Conservation (phyloP, 2,888 invertebrate species). For the Tenthredo notha region DNA sequence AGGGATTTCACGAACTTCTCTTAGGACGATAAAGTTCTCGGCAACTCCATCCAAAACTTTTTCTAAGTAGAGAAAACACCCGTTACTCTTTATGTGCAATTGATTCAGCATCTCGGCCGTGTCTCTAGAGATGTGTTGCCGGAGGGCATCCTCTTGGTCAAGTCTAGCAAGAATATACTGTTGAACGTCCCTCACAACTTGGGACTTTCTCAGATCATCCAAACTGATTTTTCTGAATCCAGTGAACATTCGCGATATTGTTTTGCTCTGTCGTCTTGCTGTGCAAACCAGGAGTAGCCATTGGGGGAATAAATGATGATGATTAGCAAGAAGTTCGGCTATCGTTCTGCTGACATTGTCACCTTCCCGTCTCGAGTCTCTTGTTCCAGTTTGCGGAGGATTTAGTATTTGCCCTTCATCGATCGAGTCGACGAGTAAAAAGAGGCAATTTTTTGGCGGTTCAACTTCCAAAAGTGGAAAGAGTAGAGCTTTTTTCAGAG, state of each 20-base stretch:
- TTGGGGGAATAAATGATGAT: constrained; percentile 94
- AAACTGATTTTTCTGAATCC: constrained; percentile 95
- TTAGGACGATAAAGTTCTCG: constrained; percentile 93
- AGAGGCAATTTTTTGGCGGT: constrained; percentile 91
- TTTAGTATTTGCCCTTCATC: constrained; percentile 85
- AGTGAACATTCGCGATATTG: constrained; percentile 90
- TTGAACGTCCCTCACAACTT: constrained; percentile 96
- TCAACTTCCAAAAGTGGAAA: constrained; percentile 93
- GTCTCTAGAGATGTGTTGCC: constrained; percentile 93
- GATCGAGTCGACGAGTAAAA: constrained; percentile 94
- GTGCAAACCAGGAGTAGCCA: constrained; percentile 96
- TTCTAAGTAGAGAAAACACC: constrained; percentile 92
- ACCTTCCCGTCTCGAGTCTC: constrained; percentile 77
- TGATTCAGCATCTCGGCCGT: constrained; percentile 98
- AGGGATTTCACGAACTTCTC: constrained; percentile 96
- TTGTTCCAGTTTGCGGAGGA: constrained; percentile 78
- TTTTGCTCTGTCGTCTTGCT: constrained; percentile 91
- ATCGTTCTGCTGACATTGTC: constrained; percentile 82
- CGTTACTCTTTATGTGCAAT: constrained; percentile 97
- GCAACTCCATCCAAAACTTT: constrained; percentile 95
- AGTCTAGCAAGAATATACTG: constrained; percentile 95
- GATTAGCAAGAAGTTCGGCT: constrained; percentile 91
- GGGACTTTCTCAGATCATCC: constrained; percentile 93
- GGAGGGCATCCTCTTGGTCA: constrained; percentile 92
- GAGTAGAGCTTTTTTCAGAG: constrained; percentile 92